A percentile compares a stretch with the other conserved stretches of the same genome.
These are phyloP conservation scores for Hippocampus abdominalis DNA, from an alignment of 2,113 vertebrate species.

Conservation along the genomic window DNA sequence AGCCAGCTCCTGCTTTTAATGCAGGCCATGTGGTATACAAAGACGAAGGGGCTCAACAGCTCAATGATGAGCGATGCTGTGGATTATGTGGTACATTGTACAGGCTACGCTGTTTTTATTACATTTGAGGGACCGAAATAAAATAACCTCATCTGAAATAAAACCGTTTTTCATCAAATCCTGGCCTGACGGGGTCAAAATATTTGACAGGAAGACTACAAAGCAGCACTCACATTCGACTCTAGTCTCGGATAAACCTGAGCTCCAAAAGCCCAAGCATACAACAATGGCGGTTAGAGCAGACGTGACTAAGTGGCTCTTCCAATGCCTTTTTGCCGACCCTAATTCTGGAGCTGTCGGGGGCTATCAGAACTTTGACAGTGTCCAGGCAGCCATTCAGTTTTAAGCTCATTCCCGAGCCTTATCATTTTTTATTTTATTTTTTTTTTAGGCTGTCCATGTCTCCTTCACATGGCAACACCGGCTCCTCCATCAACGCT, in stretches of 20 bases:
- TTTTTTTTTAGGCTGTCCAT: conserved; percentile 56
- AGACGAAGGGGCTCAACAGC: conserved; percentile 39
- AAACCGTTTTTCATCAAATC: conserved; percentile 52
- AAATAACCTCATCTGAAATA: conserved; percentile 45
- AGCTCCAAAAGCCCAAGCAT: conserved; percentile 47
- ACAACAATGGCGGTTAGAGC: conserved; percentile 55
- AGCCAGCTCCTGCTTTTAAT: conserved; percentile 38
- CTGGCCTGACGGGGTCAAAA: conserved; percentile 29
- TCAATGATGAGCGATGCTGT: conserved; percentile 41
- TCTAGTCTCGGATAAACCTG: conserved; percentile 60
- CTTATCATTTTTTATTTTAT: conserved; percentile 62
- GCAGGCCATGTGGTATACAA: conserved; percentile 15
- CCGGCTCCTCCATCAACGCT: conserved; percentile 57
- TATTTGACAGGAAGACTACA: conserved; percentile 29
- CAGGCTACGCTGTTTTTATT: conserved; percentile 32
- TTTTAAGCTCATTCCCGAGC: conserved; percentile 65
- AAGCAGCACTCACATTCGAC: conserved; percentile 34
- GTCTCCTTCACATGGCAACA: conserved; percentile 62
- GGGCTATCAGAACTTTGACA: conserved; percentile 67
- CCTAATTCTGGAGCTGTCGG: conserved; percentile 71
- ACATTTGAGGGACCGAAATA: conserved; percentile 37
- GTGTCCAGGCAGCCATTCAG: conserved; percentile 56
- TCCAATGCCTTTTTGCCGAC: conserved; percentile 62
- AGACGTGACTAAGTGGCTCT: conserved; percentile 69
- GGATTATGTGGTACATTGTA: conserved; percentile 41